phyloP scores from a whole-genome alignment of 2,888 invertebrate genomes.

The Elmis aenea region DNA sequence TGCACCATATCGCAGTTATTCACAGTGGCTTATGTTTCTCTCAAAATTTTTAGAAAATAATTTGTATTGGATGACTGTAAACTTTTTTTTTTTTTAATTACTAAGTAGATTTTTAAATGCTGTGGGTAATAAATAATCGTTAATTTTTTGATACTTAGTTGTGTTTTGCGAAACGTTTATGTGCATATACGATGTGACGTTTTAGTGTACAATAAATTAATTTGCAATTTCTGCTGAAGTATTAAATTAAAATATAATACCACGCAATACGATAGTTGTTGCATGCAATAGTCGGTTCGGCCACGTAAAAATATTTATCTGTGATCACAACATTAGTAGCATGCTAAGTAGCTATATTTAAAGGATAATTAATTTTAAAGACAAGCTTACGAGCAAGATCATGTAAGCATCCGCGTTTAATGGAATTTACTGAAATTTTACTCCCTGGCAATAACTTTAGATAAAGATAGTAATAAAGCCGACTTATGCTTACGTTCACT shows the following conservation, averaged over 20 bases:
- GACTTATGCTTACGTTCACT: too few relatives aligned
- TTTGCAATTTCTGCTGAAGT: constrained; percentile 10
- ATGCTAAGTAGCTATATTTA: constrained; percentile 37
- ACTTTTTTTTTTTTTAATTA: too few relatives aligned
- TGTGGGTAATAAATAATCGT: too few relatives aligned
- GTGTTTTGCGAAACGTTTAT: too few relatives aligned
- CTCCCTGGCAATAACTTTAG: constrained; percentile 10
- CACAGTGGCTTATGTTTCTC: too few relatives aligned
- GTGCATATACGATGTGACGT: too few relatives aligned
- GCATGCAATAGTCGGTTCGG: constrained; percentile 24
- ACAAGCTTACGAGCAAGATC: constrained; percentile 26
- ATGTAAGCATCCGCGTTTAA: constrained; percentile 27
- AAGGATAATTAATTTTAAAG: constrained; percentile 33
- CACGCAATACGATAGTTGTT: constrained; percentile 23
- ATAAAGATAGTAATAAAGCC: constrained; percentile 8
- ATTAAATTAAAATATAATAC: constrained; percentile 27
- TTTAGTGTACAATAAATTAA: constrained; percentile 14
- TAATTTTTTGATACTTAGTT: too few relatives aligned
- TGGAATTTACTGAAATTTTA: constrained; percentile 18
- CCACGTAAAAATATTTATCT: constrained; percentile 33
- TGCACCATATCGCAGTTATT: too few relatives aligned
- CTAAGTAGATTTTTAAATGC: too few relatives aligned
- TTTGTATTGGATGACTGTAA: too few relatives aligned
- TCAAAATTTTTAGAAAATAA: too few relatives aligned
- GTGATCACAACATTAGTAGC: constrained; percentile 34